phyloP scores from a whole-genome alignment of 2,888 invertebrate genomes.

The Icerya purchasi region DNA sequence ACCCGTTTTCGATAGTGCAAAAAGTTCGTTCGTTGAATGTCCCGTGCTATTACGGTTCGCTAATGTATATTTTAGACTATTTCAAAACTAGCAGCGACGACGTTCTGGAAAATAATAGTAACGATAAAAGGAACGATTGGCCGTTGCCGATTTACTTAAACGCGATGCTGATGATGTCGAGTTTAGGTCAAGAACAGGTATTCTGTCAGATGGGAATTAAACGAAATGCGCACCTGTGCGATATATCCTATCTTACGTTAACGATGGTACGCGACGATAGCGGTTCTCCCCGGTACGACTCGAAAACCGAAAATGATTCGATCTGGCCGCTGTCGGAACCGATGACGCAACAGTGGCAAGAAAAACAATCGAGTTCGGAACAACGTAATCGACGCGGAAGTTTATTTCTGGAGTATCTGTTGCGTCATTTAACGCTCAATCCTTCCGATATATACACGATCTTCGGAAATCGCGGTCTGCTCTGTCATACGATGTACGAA shows the following conservation, averaged over 20 bases:
- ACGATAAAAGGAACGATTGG: conserved; percentile 3
- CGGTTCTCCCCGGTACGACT: conserved; percentile 5
- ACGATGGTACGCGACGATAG: conserved; percentile 2
- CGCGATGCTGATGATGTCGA: conserved; percentile 21
- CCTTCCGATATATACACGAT: neutral
- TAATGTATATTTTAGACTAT: conserved; percentile 20
- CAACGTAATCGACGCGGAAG: neutral
- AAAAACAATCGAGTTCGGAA: too few relatives aligned
- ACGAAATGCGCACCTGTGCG: conserved; percentile 14
- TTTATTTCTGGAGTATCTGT: neutral
- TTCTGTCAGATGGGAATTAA: conserved; percentile 19
- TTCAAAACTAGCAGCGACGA: conserved; percentile 20
- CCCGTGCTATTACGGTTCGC: conserved; percentile 21
- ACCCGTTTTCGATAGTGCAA: conserved; percentile 19
- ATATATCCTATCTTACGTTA: conserved; percentile 7
- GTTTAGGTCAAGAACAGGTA: conserved; percentile 21
- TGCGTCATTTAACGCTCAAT: neutral
- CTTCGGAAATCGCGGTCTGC: neutral
- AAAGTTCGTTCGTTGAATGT: conserved; percentile 17
- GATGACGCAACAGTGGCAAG: too few relatives aligned
- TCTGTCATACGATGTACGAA: neutral
- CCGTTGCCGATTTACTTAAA: conserved; percentile 22
- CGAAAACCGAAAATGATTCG: conserved; percentile 15
- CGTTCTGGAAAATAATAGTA: conserved; percentile 20
- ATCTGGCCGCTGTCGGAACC: too few relatives aligned